Percentiles rank a stretch among this genome's conserved stretches.
Conservation (phyloP, 2,888 invertebrate genomes). For the Epiblema foenella region DNA sequence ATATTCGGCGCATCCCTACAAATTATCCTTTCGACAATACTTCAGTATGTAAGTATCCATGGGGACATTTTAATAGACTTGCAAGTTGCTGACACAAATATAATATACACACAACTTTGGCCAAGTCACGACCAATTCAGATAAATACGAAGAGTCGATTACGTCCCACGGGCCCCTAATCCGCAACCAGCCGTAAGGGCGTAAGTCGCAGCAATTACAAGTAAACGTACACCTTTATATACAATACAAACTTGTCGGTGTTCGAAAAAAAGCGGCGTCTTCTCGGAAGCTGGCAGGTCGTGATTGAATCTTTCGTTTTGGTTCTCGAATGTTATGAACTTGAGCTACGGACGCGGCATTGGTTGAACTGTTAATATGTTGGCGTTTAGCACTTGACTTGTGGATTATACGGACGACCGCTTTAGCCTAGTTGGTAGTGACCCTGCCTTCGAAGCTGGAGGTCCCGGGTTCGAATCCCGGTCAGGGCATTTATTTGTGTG, state of each 20-base stretch:
- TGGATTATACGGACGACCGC: no score
- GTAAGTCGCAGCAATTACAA: background rate
- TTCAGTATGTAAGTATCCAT: background rate
- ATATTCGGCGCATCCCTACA: no score
- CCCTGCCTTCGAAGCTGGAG: no score
- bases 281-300: slow-evolving; percentile 73
- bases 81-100: slow-evolving; percentile 18
- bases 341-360: background rate
- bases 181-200: slow-evolving; percentile 47
- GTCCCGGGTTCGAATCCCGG: no score
- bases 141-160: slow-evolving; percentile 45
- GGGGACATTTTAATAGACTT: slow-evolving; percentile 18
- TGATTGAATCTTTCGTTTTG: slow-evolving; percentile 79
- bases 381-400: background rate
- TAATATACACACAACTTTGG: slow-evolving; percentile 12
- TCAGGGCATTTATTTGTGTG: no score
- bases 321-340: slow-evolving; percentile 44
- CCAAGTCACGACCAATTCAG: slow-evolving; percentile 5
- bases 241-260: slow-evolving; percentile 47
- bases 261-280: slow-evolving; percentile 56
- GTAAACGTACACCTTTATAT: slow-evolving; percentile 3
- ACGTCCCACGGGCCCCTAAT: slow-evolving; percentile 61
- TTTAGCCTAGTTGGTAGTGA: no score
- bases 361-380: background rate
- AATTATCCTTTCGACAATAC: background rate